phyloP scores from a whole-genome alignment of 2,113 vertebrate species.

The Neolamprologus ventralis region DNA sequence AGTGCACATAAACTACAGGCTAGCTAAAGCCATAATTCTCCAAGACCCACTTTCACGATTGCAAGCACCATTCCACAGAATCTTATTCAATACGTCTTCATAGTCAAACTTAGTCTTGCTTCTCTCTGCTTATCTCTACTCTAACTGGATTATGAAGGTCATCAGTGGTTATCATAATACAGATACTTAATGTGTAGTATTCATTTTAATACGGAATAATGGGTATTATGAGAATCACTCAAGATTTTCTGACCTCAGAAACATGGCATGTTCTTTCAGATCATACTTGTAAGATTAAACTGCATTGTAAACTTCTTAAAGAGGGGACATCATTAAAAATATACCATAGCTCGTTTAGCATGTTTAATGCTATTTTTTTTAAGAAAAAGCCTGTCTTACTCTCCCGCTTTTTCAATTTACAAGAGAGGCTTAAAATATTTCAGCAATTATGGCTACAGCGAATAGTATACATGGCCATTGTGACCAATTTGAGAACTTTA shows the following conservation, averaged over 20 bases:
- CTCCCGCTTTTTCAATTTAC: background rate
- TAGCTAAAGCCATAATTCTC: conserved; percentile 63
- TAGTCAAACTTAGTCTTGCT: background rate
- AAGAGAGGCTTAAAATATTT: background rate
- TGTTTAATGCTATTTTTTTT: background rate
- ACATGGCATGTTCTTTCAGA: background rate
- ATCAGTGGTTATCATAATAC: background rate
- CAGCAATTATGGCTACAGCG: background rate
- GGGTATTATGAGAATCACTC: background rate
- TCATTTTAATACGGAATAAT: background rate
- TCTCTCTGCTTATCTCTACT: background rate
- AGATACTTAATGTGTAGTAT: background rate
- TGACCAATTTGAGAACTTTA: conserved; percentile 32
- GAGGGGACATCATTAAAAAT: background rate
- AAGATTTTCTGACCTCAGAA: background rate
- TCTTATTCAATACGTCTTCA: conserved; percentile 34
- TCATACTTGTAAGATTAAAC: background rate
- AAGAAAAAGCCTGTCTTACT: background rate
- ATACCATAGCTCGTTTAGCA: background rate
- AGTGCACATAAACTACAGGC: conserved; percentile 88
- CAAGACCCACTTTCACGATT: conserved; percentile 40
- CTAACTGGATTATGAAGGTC: background rate
- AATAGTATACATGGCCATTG: conserved; percentile 12
- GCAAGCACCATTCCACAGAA: conserved; percentile 40
- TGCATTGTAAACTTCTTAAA: background rate